Conservation (phyloP, 2,113 vertebrate genomes). For the Telmatochromis sp. region DNA sequence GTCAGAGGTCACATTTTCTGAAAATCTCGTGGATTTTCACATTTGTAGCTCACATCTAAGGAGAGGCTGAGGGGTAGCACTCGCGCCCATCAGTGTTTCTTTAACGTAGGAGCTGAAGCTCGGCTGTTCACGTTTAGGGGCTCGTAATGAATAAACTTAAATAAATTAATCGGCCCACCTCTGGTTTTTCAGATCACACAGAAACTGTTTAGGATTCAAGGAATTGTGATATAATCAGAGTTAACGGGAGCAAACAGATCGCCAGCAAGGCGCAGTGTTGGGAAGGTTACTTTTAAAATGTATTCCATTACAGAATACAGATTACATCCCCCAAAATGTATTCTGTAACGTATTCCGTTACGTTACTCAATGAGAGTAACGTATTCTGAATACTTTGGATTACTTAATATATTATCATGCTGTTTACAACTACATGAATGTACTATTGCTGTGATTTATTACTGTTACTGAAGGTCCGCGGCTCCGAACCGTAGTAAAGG, state of each 20-base stretch:
- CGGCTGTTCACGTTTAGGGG: neutral
- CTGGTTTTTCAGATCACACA: neutral
- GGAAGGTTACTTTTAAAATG: no score
- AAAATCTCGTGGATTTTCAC: neutral
- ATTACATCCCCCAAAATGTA: accelerated
- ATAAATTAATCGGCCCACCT: neutral
- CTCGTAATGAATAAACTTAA: neutral
- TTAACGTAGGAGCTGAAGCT: neutral
- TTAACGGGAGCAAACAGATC: neutral
- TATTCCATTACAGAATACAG: no score
- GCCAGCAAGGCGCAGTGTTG: neutral
- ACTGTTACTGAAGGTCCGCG: no score
- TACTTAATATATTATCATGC: no score
- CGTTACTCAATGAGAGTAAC: no score
- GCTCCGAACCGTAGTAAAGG: no score
- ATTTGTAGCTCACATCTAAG: neutral
- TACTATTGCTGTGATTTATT: no score
- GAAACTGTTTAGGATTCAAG: neutral
- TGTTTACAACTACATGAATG: no score
- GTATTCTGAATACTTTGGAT: no score
- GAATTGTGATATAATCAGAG: neutral
- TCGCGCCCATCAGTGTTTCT: neutral
- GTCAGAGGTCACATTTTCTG: neutral
- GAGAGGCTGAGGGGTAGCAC: neutral
- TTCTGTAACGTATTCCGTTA: no score